Conservation (phyloP, 2,797 vertebrate species). For the Melanogrammus aeglefinus region DNA sequence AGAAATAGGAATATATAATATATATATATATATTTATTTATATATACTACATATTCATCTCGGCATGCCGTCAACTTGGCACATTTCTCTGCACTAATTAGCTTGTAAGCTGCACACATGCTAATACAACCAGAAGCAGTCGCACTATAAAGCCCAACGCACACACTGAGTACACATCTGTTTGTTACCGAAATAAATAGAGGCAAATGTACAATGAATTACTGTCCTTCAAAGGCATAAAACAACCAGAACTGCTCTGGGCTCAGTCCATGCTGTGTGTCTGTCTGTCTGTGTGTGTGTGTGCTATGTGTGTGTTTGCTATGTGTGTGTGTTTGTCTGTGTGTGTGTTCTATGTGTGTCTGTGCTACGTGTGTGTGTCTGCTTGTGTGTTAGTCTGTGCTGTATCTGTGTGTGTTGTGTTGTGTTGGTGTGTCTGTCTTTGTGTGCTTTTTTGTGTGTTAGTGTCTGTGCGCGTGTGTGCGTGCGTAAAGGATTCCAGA, state of each 20-base stretch:
- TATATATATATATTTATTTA: no score
- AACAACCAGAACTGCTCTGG: neutral
- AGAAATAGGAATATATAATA: conserved; percentile 32
- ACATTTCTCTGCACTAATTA: conserved; percentile 44
- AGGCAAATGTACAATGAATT: neutral
- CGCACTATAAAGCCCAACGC: neutral
- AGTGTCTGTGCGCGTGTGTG: neutral
- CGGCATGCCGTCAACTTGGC: conserved; percentile 51
- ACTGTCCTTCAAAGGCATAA: neutral
- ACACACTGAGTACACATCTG: neutral
- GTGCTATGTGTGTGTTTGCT: no score
- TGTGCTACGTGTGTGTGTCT: neutral
- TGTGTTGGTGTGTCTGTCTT: neutral
- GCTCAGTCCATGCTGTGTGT: no score
- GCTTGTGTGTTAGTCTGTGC: no score
- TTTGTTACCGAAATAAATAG: neutral
- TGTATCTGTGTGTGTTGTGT: no score
- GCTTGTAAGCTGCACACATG: conserved; percentile 23
- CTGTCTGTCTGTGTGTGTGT: no score
- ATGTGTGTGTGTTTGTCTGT: no score
- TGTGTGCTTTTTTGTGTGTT: neutral
- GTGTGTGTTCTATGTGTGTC: no score
- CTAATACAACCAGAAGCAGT: neutral
- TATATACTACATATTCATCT: conserved; percentile 9
- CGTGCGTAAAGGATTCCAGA: neutral